Percentiles rank a stretch among this genome's conserved stretches.
phyloP scores from a whole-genome alignment of 2,113 vertebrate species.

The Oreochromis niloticus region DNA sequence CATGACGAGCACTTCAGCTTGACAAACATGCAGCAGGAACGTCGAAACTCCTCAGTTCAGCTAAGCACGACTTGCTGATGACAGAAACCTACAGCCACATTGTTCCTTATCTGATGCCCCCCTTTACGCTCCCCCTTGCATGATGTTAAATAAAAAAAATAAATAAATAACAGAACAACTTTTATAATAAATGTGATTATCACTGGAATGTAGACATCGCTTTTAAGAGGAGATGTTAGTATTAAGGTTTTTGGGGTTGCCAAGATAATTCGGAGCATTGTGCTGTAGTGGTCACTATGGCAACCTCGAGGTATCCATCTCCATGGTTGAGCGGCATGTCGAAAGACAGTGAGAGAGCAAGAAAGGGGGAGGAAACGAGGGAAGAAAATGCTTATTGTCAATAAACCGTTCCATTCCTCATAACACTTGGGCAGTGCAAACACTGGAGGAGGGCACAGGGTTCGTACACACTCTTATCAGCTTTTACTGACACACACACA shows the following conservation, averaged over 20 bases:
- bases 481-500: slow-evolving; percentile 4
- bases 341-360: slow-evolving; percentile 5
- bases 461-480: slow-evolving; percentile 30
- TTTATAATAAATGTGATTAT: neutral
- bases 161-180: neutral
- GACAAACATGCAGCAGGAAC: slow-evolving; percentile 20
- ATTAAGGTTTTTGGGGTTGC: slow-evolving; percentile 20
- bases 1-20: slow-evolving; percentile 39
- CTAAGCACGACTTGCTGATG: slow-evolving; percentile 36
- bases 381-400: slow-evolving; percentile 41
- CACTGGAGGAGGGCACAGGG: neutral
- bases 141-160: neutral
- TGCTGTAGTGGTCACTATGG: slow-evolving; percentile 41
- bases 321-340: slow-evolving; percentile 3
- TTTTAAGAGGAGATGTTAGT: neutral
- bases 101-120: slow-evolving; percentile 41
- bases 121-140: neutral
- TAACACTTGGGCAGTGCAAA: slow-evolving; percentile 36
- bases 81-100: slow-evolving; percentile 31
- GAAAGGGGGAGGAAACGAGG: neutral
- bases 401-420: slow-evolving; percentile 46
- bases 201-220: neutral
- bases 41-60: slow-evolving; percentile 23
- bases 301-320: slow-evolving; percentile 38
- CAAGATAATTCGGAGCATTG: slow-evolving; percentile 27